A percentile compares a stretch with the other conserved stretches of the same genome.
phyloP scores from a whole-genome alignment of 2,113 vertebrate genomes.

The Paraplagusia blochii region DNA sequence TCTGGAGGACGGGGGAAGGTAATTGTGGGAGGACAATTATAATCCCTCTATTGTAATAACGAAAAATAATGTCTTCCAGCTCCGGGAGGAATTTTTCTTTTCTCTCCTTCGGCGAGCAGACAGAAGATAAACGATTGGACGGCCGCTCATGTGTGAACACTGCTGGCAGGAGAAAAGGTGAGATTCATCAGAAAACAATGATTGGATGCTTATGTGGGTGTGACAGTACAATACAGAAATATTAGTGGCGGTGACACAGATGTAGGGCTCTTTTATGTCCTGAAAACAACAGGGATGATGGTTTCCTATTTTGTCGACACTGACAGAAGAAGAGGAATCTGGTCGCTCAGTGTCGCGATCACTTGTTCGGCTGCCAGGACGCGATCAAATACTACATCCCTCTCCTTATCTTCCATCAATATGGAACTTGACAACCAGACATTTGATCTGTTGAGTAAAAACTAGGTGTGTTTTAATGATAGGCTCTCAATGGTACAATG shows the following conservation, averaged over 20 bases:
- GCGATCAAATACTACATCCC: too few relatives aligned
- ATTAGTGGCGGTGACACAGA: slow-evolving; percentile 11
- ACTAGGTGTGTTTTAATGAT: too few relatives aligned
- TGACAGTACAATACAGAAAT: slow-evolving; percentile 11
- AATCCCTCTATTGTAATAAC: slow-evolving; percentile 78
- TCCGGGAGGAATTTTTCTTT: slow-evolving; percentile 48
- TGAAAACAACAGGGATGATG: not conserved
- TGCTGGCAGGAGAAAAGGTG: slow-evolving; percentile 37
- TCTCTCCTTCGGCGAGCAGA: slow-evolving; percentile 29
- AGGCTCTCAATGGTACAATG: too few relatives aligned
- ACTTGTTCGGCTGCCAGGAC: not conserved
- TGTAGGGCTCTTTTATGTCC: not conserved
- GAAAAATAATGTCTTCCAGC: slow-evolving; percentile 70
- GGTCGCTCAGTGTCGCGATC: not conserved
- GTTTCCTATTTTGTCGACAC: not conserved
- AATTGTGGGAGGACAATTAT: slow-evolving; percentile 75
- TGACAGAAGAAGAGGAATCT: not conserved
- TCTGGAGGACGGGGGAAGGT: slow-evolving; percentile 69
- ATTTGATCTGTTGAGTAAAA: too few relatives aligned
- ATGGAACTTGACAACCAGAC: too few relatives aligned
- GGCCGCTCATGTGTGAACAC: slow-evolving; percentile 26
- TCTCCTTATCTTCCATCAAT: too few relatives aligned
- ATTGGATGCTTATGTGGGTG: slow-evolving; percentile 37
- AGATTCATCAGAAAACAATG: slow-evolving; percentile 58
- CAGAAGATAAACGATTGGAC: slow-evolving; percentile 69